A percentile compares a stretch with the other conserved stretches of the same genome.
phyloP scores from a whole-genome alignment of 1,140 invertebrate species.

The Drosophila azteca region DNA sequence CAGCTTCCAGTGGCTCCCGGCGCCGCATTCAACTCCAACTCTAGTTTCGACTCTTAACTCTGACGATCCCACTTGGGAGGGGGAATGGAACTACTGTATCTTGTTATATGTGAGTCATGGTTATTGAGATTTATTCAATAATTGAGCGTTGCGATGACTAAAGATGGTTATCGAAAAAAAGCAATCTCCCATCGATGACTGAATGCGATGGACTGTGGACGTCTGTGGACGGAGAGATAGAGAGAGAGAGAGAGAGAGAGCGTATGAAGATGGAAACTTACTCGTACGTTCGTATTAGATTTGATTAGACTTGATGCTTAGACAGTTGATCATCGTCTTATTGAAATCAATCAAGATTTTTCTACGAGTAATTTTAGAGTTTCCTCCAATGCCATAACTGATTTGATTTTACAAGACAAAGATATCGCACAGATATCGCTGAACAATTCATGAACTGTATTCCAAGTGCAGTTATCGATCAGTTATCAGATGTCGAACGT shows the following conservation, averaged over 20 bases:
- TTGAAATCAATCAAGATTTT: too few species aligned
- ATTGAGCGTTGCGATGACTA: constrained; percentile 17
- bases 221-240: constrained; percentile 19
- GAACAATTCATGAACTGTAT: too few species aligned
- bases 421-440: too few species aligned
- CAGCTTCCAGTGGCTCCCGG: constrained; percentile 8
- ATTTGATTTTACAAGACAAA: too few species aligned
- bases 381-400: too few species aligned
- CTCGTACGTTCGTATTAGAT: too few species aligned
- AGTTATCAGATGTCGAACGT: too few species aligned
- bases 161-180: constrained; percentile 25
- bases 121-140: constrained; percentile 32
- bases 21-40: not conserved
- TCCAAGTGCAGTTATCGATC: too few species aligned
- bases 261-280: too few species aligned
- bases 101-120: constrained; percentile 26
- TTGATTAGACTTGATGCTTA: too few species aligned
- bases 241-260: constrained; percentile 6
- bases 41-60: not conserved
- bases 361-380: too few species aligned
- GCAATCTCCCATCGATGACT: constrained; percentile 4
- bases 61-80: not conserved
- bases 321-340: too few species aligned
- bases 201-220: not conserved
- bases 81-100: constrained; percentile 19